phyloP scores from a whole-genome alignment of 2,113 vertebrate genomes.

The Limanda limanda region DNA sequence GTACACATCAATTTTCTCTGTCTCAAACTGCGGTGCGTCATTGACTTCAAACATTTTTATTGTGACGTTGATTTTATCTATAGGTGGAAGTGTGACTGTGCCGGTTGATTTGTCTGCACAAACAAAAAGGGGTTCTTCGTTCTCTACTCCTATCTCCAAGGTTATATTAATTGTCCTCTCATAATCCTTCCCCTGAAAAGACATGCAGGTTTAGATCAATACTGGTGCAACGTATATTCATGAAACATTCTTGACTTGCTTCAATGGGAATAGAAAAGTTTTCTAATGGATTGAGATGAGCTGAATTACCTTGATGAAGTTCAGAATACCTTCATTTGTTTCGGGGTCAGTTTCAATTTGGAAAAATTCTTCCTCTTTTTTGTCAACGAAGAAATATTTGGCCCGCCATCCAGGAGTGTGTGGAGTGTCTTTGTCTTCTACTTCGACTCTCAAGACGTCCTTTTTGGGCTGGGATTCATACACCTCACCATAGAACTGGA shows the following conservation, averaged over 20 bases:
- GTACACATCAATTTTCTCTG: background rate
- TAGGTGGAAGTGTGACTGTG: accelerated
- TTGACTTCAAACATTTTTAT: constrained; percentile 76
- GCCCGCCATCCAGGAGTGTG: constrained; percentile 81
- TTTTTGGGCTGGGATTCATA: constrained; percentile 44
- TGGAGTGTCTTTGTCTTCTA: constrained; percentile 80
- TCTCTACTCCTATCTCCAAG: constrained; percentile 78
- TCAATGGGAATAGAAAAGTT: background rate
- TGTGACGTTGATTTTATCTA: constrained; percentile 37
- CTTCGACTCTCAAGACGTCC: constrained; percentile 70
- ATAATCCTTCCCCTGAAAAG: constrained; percentile 78
- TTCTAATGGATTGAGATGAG: background rate
- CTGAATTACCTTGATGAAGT: constrained; percentile 82
- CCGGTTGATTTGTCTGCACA: constrained; percentile 51
- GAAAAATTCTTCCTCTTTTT: constrained; percentile 80
- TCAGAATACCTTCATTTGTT: constrained; percentile 86
- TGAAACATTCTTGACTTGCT: background rate
- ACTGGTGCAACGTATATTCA: background rate
- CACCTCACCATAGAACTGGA: constrained; percentile 69
- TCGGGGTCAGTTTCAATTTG: constrained; percentile 79
- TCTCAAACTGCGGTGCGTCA: constrained; percentile 77
- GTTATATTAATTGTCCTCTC: constrained; percentile 20
- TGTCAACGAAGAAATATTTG: constrained; percentile 75
- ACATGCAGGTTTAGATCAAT: background rate
- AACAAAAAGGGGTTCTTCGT: constrained; percentile 76